Evolutionary conservation across 2,888 invertebrate species (phyloP).

Genomic region (Cancer borealis): DNA sequence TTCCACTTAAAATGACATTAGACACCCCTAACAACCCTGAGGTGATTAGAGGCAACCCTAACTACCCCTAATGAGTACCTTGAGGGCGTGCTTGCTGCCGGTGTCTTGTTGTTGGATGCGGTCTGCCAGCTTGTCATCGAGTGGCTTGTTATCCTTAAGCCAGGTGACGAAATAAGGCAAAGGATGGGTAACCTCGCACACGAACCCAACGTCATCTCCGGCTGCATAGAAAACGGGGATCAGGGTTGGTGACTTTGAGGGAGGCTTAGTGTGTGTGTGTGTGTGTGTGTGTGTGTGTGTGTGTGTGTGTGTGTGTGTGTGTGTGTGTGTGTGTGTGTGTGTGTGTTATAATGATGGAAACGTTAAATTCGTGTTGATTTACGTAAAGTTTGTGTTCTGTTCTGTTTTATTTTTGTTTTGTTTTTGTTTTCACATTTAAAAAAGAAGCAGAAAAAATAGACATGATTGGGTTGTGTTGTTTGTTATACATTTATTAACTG

Average conservation of each 20-base stretch:
- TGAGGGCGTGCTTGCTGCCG: conserved; percentile 82
- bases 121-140: conserved; percentile 88
- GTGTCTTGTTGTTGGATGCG: conserved; percentile 85
- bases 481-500: too few species aligned
- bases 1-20: background rate
- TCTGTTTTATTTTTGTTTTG: too few species aligned
- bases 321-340: conserved; percentile 51
- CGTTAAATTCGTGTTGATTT: too few species aligned
- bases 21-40: background rate
- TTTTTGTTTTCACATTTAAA: too few species aligned
- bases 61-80: background rate
- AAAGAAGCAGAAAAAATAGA: too few species aligned
- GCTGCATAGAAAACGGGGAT: conserved; percentile 56
- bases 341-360: background rate
- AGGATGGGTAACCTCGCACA: conserved; percentile 77
- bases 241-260: background rate
- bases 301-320: conserved; percentile 42
- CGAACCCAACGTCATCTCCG: conserved; percentile 77
- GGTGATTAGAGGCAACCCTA: background rate
- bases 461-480: too few species aligned
- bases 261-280: conserved; percentile 47
- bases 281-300: conserved; percentile 52
- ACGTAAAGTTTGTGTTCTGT: too few species aligned
- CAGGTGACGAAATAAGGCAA: conserved; percentile 76
- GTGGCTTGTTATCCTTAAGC: conserved; percentile 86